Conservation (phyloP, 2,797 vertebrate genomes). For the Lacerta viridis region DNA sequence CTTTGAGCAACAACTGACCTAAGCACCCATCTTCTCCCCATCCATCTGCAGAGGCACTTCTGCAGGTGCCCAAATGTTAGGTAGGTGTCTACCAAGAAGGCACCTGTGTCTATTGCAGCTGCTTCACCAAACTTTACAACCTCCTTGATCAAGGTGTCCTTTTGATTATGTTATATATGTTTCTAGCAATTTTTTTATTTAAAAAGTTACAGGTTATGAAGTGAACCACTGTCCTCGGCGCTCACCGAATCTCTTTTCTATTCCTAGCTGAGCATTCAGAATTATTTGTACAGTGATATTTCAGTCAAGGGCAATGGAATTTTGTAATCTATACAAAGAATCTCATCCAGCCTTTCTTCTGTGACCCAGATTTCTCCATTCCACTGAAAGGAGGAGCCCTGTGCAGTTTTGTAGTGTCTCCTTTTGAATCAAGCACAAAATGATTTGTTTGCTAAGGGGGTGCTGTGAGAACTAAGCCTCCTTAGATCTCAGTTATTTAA, state of each 20-base stretch:
- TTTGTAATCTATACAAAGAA: neutral
- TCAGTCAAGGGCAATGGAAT: slow-evolving; percentile 16
- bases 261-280: slow-evolving; percentile 42
- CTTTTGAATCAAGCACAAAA: slow-evolving; percentile 46
- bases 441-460: slow-evolving; percentile 11
- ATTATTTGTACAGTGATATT: slow-evolving; percentile 41
- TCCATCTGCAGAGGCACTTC: neutral
- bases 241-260: neutral
- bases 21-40: neutral
- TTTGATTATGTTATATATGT: neutral
- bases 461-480: slow-evolving; percentile 15
- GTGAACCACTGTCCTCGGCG: neutral
- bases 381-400: neutral
- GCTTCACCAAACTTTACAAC: neutral
- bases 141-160: neutral
- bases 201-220: neutral
- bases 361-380: neutral
- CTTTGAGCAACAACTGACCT: too few relatives aligned
- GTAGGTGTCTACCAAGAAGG: neutral
- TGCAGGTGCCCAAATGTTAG: neutral
- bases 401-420: neutral
- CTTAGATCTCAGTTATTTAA: slow-evolving; percentile 46
- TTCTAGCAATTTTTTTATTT: neutral
- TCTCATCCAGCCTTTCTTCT: neutral
- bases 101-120: neutral